A percentile compares a stretch with the other conserved stretches of the same genome.
Evolutionary conservation across 2,888 invertebrate genomes (phyloP).

Genomic region (Nymphalis polychloros): DNA sequence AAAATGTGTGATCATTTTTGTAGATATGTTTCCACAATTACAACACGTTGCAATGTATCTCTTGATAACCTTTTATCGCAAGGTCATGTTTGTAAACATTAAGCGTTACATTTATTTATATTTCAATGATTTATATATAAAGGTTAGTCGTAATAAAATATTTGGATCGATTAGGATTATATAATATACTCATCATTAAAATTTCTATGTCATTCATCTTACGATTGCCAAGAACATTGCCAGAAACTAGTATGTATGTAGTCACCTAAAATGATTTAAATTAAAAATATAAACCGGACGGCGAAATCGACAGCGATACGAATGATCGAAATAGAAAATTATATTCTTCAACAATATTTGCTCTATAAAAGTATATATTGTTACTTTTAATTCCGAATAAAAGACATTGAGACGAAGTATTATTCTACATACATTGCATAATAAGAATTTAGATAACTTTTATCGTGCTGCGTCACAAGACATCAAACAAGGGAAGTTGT

Average conservation of each 20-base stretch:
- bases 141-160: constrained; percentile 48
- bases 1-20: constrained; percentile 21
- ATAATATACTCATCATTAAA: constrained; percentile 31
- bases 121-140: constrained; percentile 49
- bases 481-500: constrained; percentile 18
- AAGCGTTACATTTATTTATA: constrained; percentile 52
- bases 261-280: constrained; percentile 2
- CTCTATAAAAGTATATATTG: neutral
- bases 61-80: constrained; percentile 65
- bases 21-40: constrained; percentile 33
- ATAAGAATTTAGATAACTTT: constrained; percentile 3
- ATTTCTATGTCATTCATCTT: constrained; percentile 15
- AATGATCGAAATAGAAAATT: neutral
- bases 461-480: constrained; percentile 24
- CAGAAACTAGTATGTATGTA: neutral
- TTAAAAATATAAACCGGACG: neutral
- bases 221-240: constrained; percentile 26
- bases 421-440: neutral
- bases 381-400: too few relatives aligned
- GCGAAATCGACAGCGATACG: neutral
- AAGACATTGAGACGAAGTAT: neutral
- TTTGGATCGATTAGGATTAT: constrained; percentile 25
- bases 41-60: constrained; percentile 48
- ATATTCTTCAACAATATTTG: neutral
- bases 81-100: constrained; percentile 69